A percentile compares a stretch with the other conserved stretches of the same genome.
Conservation (phyloP, 2,113 vertebrate species). For the Eulemur macaco region DNA sequence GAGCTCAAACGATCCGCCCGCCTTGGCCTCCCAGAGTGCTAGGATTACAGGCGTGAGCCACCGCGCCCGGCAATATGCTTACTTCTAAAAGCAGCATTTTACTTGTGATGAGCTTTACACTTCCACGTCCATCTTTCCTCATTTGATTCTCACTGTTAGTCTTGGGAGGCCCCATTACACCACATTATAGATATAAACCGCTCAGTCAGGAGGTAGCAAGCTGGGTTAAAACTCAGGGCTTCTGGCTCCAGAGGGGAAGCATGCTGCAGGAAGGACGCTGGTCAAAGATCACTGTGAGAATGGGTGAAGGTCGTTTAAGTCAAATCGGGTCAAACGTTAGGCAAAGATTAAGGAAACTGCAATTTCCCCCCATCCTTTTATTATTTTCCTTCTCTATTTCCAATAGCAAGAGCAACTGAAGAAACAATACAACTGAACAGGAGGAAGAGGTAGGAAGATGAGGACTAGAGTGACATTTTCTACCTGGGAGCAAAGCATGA, state of each 20-base stretch:
- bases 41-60: no score
- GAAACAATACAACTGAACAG: background rate
- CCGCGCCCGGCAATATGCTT: background rate
- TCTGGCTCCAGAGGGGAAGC: background rate
- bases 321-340: background rate
- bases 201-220: background rate
- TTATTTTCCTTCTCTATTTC: background rate
- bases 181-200: background rate
- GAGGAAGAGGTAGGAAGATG: background rate
- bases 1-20: no score
- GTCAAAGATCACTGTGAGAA: background rate
- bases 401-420: background rate
- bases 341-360: background rate
- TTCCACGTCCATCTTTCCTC: background rate
- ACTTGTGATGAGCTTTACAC: background rate
- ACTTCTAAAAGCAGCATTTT: background rate
- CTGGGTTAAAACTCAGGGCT: background rate
- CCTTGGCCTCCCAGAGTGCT: no score
- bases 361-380: background rate
- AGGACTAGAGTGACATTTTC: background rate
- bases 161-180: no score
- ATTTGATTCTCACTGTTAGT: background rate
- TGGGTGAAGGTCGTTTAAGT: background rate
- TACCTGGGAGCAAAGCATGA: background rate
- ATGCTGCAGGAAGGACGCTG: accelerated